phyloP scores from a whole-genome alignment of 2,113 vertebrate genomes.

The Petrocephalus microphthalmus region DNA sequence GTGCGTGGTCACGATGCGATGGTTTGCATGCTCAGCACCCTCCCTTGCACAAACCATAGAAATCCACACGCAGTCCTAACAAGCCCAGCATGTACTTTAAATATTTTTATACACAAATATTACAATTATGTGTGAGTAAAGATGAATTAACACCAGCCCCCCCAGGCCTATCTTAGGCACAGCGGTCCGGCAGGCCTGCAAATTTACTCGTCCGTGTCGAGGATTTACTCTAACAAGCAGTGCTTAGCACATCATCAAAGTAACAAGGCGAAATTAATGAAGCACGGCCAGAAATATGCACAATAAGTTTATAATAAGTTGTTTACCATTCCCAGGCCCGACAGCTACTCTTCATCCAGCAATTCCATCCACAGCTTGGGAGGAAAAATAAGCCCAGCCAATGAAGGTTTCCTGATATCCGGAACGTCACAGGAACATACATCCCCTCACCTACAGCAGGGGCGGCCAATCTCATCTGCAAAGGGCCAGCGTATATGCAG shows the following conservation, averaged over 20 bases:
- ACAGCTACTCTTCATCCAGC: not conserved
- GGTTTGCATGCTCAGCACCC: not conserved
- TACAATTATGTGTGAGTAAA: not conserved
- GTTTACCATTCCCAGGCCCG: not conserved
- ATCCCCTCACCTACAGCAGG: not conserved
- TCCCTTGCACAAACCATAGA: not conserved
- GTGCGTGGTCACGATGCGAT: not conserved
- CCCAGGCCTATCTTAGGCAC: not conserved
- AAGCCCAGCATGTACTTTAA: not conserved
- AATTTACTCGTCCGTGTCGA: not conserved
- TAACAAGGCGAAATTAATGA: slow-evolving; percentile 1
- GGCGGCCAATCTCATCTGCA: too few species aligned
- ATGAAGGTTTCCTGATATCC: not conserved
- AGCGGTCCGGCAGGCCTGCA: not conserved
- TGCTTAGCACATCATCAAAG: slow-evolving; percentile 2
- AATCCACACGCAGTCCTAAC: not conserved
- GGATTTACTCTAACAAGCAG: not conserved
- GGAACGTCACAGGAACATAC: not conserved
- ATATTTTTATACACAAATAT: not conserved
- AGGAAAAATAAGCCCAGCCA: not conserved
- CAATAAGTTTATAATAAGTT: slow-evolving; percentile 3
- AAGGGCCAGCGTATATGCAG: too few species aligned
- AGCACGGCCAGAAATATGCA: not conserved
- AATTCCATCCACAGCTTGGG: not conserved
- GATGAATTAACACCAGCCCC: not conserved